Conservation (phyloP, 1,140 invertebrate genomes). For the Antheraea mylitta region DNA sequence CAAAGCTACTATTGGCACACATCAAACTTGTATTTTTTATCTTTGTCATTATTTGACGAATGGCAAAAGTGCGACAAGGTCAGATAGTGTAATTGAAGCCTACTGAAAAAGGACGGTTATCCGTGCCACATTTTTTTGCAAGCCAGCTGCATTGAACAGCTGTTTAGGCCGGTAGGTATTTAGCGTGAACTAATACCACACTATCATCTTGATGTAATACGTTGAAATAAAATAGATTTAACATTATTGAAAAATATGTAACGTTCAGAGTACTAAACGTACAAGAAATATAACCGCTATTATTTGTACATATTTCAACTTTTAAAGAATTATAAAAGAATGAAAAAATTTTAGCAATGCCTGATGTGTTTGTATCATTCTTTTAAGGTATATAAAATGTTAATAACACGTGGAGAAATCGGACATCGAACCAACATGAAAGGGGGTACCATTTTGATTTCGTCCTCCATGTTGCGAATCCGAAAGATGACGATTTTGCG, state of each 20-base stretch:
- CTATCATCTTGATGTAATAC: background rate
- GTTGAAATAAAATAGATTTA: background rate
- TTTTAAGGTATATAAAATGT: background rate
- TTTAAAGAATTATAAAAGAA: background rate
- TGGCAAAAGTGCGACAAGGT: constrained; percentile 47
- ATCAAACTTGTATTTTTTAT: constrained; percentile 32
- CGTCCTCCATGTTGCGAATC: constrained; percentile 76
- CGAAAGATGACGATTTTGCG: constrained; percentile 64
- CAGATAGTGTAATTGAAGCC: constrained; percentile 36
- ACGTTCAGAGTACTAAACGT: background rate
- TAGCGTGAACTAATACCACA: background rate
- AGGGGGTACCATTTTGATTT: constrained; percentile 76
- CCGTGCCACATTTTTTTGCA: constrained; percentile 70
- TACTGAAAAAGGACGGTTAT: constrained; percentile 58
- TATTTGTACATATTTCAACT: no score
- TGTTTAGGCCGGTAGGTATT: constrained; percentile 62
- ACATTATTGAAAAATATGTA: background rate
- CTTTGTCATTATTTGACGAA: constrained; percentile 35
- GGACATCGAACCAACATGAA: constrained; percentile 41
- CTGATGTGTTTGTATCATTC: background rate
- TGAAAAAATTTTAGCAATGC: background rate
- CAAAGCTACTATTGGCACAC: constrained; percentile 2
- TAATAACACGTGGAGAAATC: constrained; percentile 22
- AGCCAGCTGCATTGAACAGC: constrained; percentile 72
- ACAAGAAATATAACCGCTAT: no score